Percentiles rank a stretch among this genome's conserved stretches.
These are phyloP conservation scores for Agrochola circellaris DNA, from an alignment of 2,888 invertebrate genomes.

Conservation along the genomic window DNA sequence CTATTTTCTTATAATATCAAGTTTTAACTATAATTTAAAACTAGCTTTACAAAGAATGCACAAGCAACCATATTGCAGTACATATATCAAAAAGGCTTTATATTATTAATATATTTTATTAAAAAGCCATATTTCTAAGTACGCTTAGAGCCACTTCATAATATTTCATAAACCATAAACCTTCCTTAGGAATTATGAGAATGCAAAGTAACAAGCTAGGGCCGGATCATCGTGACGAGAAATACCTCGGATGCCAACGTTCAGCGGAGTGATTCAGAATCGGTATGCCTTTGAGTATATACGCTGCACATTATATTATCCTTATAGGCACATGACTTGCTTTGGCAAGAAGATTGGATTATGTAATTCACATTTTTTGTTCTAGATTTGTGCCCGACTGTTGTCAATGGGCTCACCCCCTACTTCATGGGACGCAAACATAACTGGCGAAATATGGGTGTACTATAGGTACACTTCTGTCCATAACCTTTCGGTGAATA, in stretches of 20 bases:
- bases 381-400: background rate
- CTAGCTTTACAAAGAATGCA: background rate
- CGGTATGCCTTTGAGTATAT: constrained; percentile 74
- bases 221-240: constrained; percentile 64
- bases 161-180: constrained; percentile 53
- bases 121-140: background rate
- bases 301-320: constrained; percentile 41
- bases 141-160: constrained; percentile 21
- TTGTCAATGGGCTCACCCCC: background rate
- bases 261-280: constrained; percentile 73
- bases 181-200: constrained; percentile 57
- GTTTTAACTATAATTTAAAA: background rate
- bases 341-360: background rate
- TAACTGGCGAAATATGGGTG: background rate
- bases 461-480: background rate
- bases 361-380: background rate
- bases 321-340: background rate
- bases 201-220: constrained; percentile 66
- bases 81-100: background rate
- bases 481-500: background rate
- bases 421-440: background rate
- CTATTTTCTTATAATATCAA: background rate
- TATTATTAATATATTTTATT: constrained; percentile 21
- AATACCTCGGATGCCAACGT: constrained; percentile 65
- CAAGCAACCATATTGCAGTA: background rate